A percentile compares a stretch with the other conserved stretches of the same genome.
Evolutionary conservation across 2,797 vertebrate genomes (phyloP).

Genomic region (Sebastes matsubarae): DNA sequence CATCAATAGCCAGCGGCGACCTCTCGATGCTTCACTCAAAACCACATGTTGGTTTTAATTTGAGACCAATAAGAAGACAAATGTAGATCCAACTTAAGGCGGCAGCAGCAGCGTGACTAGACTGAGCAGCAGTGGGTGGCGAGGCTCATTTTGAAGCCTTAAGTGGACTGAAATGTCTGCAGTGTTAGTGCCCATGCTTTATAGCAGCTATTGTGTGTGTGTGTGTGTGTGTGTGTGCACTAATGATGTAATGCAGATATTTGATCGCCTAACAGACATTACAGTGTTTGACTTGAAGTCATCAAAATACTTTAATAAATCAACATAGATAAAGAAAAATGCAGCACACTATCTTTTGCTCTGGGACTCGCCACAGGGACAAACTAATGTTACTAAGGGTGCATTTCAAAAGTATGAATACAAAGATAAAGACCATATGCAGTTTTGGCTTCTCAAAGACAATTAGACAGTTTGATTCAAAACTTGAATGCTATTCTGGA

Average conservation of each 20-base stretch:
- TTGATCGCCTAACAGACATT: neutral
- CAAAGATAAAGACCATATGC: neutral
- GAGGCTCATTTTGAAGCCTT: slow-evolving; percentile 3
- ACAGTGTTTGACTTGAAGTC: neutral
- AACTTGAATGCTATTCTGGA: neutral
- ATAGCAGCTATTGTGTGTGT: neutral
- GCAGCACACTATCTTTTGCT: neutral
- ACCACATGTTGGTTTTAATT: slow-evolving; percentile 52
- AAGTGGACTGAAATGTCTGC: neutral
- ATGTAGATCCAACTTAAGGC: slow-evolving; percentile 25
- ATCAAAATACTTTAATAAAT: neutral
- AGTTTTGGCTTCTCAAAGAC: neutral
- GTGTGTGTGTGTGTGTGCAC: too few relatives aligned
- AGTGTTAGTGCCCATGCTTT: neutral
- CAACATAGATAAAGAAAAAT: neutral
- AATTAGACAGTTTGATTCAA: neutral
- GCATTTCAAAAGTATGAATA: neutral
- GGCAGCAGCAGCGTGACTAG: neutral
- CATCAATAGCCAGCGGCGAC: neutral
- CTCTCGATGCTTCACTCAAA: neutral
- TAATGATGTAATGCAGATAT: neutral
- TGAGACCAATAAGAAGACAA: slow-evolving; percentile 24
- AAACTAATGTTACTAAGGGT: neutral
- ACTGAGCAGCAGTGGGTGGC: slow-evolving; percentile 2
- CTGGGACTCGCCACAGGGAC: too few relatives aligned